Conservation (phyloP, 2,888 invertebrate genomes). For the Chalcosyrphus nemorum region DNA sequence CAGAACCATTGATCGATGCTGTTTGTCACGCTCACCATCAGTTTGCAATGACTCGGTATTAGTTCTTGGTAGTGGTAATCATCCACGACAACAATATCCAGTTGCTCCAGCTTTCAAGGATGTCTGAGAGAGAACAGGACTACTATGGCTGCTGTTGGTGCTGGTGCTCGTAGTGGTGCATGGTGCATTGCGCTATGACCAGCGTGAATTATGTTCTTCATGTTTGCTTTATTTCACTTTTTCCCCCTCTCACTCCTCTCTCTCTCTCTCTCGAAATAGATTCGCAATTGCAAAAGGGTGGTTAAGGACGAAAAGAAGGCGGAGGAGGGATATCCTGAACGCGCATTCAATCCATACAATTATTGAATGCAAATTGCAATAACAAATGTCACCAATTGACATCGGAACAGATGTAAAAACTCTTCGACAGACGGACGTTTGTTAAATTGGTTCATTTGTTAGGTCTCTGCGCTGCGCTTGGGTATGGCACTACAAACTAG, state of each 20-base stretch:
- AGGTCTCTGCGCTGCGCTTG: too few relatives aligned
- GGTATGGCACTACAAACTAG: neutral
- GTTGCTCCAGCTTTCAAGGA: neutral
- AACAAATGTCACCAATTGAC: conserved; percentile 68
- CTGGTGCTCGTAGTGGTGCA: conserved; percentile 3
- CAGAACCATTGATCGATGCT: conserved; percentile 65
- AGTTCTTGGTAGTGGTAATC: conserved; percentile 27
- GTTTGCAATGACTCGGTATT: conserved; percentile 21
- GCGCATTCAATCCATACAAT: conserved; percentile 58
- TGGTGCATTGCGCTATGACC: conserved; percentile 58
- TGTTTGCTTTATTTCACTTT: conserved; percentile 57
- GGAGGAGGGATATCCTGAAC: conserved; percentile 1
- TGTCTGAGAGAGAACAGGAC: neutral
- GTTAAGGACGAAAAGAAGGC: too few relatives aligned
- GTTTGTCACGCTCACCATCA: conserved; percentile 66
- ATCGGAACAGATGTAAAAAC: conserved; percentile 62
- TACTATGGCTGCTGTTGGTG: neutral
- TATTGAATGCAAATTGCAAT: conserved; percentile 70
- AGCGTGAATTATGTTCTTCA: conserved; percentile 52
- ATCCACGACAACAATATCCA: neutral
- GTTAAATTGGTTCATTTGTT: conserved; percentile 67
- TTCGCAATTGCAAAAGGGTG: too few relatives aligned
- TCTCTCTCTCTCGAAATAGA: conserved; percentile 24
- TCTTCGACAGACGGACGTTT: conserved; percentile 50
- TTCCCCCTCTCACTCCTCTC: neutral